phyloP scores from a whole-genome alignment of 1,140 invertebrate genomes.

The Bactericera cockerelli region DNA sequence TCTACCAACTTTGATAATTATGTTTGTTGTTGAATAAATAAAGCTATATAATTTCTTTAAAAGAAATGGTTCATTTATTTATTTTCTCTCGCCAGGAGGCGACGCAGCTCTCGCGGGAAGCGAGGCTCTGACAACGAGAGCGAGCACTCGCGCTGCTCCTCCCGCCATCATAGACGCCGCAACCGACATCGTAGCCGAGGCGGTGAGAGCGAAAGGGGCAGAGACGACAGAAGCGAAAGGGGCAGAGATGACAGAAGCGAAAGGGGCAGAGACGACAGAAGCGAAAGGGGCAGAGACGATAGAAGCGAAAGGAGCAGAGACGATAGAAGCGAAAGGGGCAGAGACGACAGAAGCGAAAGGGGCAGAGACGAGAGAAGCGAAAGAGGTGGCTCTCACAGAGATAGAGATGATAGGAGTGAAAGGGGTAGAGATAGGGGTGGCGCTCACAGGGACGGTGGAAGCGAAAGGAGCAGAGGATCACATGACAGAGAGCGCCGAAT shows the following conservation, averaged over 20 bases:
- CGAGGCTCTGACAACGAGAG: conserved; percentile 76
- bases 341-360: no score
- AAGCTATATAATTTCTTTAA: no score
- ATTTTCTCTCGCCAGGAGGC: no score
- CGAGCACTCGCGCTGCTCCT: conserved; percentile 65
- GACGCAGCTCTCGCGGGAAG: conserved; percentile 47
- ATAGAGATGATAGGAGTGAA: neutral
- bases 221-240: no score
- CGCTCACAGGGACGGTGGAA: no score
- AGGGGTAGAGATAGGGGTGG: conserved; percentile 9
- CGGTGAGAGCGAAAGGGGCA: neutral
- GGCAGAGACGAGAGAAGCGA: conserved; percentile 4
- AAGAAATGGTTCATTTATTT: no score
- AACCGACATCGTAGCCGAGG: neutral
- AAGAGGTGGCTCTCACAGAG: neutral
- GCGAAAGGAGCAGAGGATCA: neutral
- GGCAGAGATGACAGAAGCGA: conserved; percentile 13
- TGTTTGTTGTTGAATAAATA: no score
- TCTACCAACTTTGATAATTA: no score
- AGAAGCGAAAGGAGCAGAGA: neutral
- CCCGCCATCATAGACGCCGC: conserved; percentile 22
- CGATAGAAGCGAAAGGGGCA: neutral
- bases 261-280: neutral
- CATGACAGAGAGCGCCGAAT: conserved; percentile 13
- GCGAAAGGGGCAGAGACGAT: no score